A percentile compares a stretch with the other conserved stretches of the same genome.
Conservation (phyloP, 2,888 invertebrate species). For the Dione vanillae region DNA sequence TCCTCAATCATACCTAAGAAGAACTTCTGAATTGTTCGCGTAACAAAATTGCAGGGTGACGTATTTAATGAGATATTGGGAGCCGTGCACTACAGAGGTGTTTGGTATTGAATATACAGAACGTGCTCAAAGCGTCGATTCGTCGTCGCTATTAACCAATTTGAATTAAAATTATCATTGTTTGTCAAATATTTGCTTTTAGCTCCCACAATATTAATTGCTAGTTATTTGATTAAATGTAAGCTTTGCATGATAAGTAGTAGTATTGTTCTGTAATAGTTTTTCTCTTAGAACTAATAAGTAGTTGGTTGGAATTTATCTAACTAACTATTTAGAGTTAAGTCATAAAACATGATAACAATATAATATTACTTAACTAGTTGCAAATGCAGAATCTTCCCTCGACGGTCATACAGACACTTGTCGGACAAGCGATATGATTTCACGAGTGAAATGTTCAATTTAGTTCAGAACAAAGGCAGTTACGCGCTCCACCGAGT, state of each 20-base stretch:
- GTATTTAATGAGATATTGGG: too few species aligned
- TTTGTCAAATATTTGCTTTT: background rate
- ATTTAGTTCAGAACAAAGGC: slow-evolving; percentile 49
- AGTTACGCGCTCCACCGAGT: slow-evolving; percentile 48
- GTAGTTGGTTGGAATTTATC: too few species aligned
- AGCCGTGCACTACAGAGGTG: too few species aligned
- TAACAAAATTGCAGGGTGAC: too few species aligned
- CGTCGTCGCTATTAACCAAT: slow-evolving; percentile 7
- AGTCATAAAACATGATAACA: background rate
- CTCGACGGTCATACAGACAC: slow-evolving; percentile 35
- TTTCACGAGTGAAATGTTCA: slow-evolving; percentile 46
- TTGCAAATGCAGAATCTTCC: slow-evolving; percentile 29
- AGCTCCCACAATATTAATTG: background rate
- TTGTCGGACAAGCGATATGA: slow-evolving; percentile 44
- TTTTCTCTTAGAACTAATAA: too few species aligned
- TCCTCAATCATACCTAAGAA: too few species aligned
- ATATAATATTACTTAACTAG: background rate
- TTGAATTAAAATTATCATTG: slow-evolving; percentile 14
- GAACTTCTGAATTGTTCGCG: too few species aligned
- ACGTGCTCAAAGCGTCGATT: slow-evolving; percentile 16
- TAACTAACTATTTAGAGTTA: background rate
- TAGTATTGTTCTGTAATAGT: too few species aligned
- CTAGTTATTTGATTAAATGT: too few species aligned
- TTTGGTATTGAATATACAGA: too few species aligned
- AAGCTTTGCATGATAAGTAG: too few species aligned